Evolutionary conservation across 2,113 vertebrate species (phyloP), one percentile per base, ranked within the genome.

Genomic region (Pollimyrus isidori): DNA sequence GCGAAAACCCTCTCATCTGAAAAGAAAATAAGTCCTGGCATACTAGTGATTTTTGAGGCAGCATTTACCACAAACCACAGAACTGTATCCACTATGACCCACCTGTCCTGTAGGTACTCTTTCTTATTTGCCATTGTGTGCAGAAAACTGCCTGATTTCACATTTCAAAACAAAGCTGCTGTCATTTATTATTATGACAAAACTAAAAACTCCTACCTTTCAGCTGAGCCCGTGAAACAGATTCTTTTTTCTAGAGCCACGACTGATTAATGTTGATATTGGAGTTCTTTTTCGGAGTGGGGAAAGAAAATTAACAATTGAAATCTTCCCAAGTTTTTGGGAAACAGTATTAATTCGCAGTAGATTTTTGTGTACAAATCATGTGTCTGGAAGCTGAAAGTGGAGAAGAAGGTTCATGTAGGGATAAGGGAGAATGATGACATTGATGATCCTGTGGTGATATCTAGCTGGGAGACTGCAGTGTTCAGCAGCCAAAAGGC

Each of bases 291-390:
- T 39, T 2, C 35, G 49, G 26, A 52, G 45, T 19, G 17, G 19
- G 49, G 69, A 3, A 42, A 87, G 42, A 85, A 56, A 45, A 85
- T 89, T 62, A 85, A 89, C n/a, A 85, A 62, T 42, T 46, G 21
- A 23, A 69, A 73, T n/a, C 21, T 62, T 65, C 45, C 58, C 42
- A 15, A 4, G 62, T 30, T 4, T n/a, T 85, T 42, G 58, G 30
- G 56, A 30, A 42, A 3, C 26, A 23, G 50, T 19, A 65, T 23
- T 42, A 48, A 53, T 53, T 89, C 23, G 26, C 30, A 76, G 53
- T n/a, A 50, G 48, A n/a, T 80, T 76, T 80, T 87, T 23, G 30
- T 19, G 15, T 87, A 39, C 39, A 48, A 30, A 86, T 45, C 21
- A 85, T 26, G 58, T 6, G 10, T 10, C n/a, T n/a, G 39, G 7